Evolutionary conservation across 1,140 invertebrate genomes (phyloP).

Genomic region (Batillaria attramentaria): DNA sequence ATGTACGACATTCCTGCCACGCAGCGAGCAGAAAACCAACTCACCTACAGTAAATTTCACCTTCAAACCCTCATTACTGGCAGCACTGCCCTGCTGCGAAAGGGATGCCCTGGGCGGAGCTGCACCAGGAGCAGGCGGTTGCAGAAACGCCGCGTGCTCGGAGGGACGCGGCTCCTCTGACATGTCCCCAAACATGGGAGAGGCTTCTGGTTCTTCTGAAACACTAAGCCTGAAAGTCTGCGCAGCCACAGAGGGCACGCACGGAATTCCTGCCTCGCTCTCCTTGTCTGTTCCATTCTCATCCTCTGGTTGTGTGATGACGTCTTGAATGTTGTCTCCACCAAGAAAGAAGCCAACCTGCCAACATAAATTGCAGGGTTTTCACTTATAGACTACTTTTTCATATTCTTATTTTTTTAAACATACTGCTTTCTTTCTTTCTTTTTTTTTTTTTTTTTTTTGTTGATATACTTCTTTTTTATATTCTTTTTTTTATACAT

Average conservation of each 20-base stretch:
- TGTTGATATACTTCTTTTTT: background rate
- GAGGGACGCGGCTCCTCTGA: slow-evolving; percentile 38
- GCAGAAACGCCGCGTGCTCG: slow-evolving; percentile 29
- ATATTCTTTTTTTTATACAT: too few species aligned
- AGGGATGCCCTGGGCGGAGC: too few species aligned
- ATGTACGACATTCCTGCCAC: background rate
- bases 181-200: slow-evolving; percentile 39
- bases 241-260: slow-evolving; percentile 32
- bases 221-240: slow-evolving; percentile 32
- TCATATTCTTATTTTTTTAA: too few species aligned
- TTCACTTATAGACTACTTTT: too few species aligned
- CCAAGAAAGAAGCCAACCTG: slow-evolving; percentile 36
- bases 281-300: background rate
- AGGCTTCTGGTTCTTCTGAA: slow-evolving; percentile 32
- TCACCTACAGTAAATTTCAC: slow-evolving; percentile 44
- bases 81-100: too few species aligned
- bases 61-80: too few species aligned
- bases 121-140: background rate
- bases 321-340: slow-evolving; percentile 7
- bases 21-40: background rate
- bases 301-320: background rate
- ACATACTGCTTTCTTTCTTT: background rate
- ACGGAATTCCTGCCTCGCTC: background rate
- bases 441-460: background rate
- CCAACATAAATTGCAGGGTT: background rate